Evolutionary conservation across 2,113 vertebrate genomes (phyloP).

Genomic region (Theristicus caerulescens): DNA sequence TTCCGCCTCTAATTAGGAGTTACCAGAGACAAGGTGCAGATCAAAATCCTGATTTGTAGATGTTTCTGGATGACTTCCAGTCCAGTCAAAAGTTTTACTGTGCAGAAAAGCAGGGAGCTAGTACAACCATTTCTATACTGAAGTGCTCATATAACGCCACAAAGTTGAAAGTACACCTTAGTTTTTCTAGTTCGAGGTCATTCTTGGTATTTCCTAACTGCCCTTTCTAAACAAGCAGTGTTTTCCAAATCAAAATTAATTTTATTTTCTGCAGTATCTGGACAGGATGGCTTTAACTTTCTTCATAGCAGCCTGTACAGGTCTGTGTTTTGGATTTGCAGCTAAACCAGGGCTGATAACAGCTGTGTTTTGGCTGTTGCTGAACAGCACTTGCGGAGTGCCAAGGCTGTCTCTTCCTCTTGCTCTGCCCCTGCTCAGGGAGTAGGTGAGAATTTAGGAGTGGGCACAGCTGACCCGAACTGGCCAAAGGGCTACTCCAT

Average conservation of each 20-base stretch:
- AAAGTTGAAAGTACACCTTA: neutral
- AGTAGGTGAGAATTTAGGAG: neutral
- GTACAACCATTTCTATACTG: neutral
- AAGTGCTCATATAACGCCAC: neutral
- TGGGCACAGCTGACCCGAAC: too few species aligned
- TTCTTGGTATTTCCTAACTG: neutral
- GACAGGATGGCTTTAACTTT: neutral
- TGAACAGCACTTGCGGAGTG: too few species aligned
- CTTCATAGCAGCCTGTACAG: rapidly evolving
- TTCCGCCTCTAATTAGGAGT: neutral
- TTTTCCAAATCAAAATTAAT: neutral
- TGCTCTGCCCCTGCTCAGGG: neutral
- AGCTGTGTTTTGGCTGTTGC: neutral
- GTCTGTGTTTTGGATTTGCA: neutral
- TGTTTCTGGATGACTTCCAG: neutral
- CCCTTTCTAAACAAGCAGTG: neutral
- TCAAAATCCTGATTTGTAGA: neutral
- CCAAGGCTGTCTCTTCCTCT: neutral
- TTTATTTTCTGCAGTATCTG: neutral
- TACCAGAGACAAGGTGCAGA: too few species aligned
- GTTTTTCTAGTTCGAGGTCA: neutral
- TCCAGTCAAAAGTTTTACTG: neutral
- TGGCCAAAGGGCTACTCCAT: neutral
- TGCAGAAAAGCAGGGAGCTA: neutral
- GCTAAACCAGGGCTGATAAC: neutral